Conservation (phyloP, 2,797 vertebrate species). For the Phataginus tetradactyla region DNA sequence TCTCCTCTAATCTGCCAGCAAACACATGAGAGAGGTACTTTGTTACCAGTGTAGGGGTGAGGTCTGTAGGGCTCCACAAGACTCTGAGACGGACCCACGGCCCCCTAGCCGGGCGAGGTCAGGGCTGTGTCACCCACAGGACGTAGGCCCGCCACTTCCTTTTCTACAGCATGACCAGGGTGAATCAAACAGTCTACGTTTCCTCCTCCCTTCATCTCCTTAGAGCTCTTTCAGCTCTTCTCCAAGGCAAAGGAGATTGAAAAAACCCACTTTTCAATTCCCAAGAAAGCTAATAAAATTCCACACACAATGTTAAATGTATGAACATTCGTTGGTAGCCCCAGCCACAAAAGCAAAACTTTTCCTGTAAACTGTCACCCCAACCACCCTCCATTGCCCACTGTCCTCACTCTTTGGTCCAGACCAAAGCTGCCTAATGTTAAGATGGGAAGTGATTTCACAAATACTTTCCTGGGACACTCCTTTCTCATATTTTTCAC, state of each 20-base stretch:
- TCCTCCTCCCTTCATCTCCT: not conserved
- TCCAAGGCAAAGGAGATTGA: not conserved
- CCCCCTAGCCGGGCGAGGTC: not conserved
- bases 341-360: slow-evolving; percentile 9
- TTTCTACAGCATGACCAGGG: not conserved
- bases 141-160: not conserved
- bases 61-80: not conserved
- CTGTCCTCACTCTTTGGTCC: not conserved
- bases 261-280: slow-evolving; percentile 17
- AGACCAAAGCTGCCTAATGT: not conserved
- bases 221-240: not conserved
- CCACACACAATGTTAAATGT: not conserved
- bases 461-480: not conserved
- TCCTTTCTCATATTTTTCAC: not conserved
- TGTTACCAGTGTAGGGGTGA: not conserved
- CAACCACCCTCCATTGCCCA: not conserved
- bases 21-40: not conserved
- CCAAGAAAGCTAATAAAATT: not conserved
- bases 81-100: no score
- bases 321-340: not conserved
- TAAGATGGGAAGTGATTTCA: not conserved
- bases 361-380: not conserved
- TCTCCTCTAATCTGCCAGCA: not conserved
- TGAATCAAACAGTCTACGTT: not conserved
- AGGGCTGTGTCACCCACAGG: not conserved